Conservation (phyloP, 2,113 vertebrate species). For the Struthidea cinerea region DNA sequence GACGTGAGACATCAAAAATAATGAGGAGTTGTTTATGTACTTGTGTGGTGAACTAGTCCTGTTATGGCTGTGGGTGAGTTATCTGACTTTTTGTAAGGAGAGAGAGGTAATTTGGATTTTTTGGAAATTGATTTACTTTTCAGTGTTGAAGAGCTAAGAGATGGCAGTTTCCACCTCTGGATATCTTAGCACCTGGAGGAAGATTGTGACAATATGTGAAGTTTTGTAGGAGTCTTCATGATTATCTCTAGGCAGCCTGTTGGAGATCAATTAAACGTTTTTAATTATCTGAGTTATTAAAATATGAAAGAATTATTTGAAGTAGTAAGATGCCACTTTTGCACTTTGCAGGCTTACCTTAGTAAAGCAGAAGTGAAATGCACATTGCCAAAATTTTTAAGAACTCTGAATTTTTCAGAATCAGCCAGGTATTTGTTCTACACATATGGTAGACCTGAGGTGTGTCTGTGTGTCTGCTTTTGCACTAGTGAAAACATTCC, state of each 20-base stretch:
- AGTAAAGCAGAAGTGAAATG: not conserved
- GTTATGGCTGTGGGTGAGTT: not conserved
- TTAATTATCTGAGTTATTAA: not conserved
- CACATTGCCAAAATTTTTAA: not conserved
- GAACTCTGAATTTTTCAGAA: not conserved
- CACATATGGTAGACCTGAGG: not conserved
- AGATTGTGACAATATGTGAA: not conserved
- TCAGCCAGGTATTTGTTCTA: not conserved
- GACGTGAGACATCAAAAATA: not conserved
- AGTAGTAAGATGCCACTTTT: not conserved
- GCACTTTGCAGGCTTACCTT: not conserved
- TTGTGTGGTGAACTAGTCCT: not conserved
- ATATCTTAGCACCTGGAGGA: not conserved
- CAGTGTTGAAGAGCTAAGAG: not conserved
- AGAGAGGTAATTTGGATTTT: not conserved
- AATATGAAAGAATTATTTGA: not conserved
- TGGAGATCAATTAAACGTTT: not conserved
- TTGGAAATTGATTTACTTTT: not conserved
- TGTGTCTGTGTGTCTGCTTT: constrained; percentile 1
- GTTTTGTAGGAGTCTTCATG: not conserved
- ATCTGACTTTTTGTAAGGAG: not conserved
- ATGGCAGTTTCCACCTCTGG: not conserved
- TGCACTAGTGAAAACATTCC: not conserved
- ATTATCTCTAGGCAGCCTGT: not conserved
- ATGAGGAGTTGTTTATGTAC: not conserved